Evolutionary conservation across 2,888 invertebrate species (phyloP), one percentile per base, ranked within the genome.

Genomic region (Candidula unifasciata): DNA sequence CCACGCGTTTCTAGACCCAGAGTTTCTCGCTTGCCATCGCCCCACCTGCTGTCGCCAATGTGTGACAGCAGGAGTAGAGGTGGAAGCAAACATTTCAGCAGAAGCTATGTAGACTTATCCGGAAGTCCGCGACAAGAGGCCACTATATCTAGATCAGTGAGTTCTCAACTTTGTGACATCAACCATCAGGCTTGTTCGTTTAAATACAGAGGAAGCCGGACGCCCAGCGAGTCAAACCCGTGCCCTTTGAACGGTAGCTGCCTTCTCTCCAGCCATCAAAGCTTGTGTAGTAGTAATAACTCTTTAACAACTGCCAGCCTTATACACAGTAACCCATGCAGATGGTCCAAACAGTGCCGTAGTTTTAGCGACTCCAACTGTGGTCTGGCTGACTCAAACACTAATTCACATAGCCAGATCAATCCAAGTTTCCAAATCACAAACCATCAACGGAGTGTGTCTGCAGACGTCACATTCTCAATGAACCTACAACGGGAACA

Each of bases 401-500:
- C 6, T 44, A 2, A 30, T 16, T 35, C 71, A 1, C 37, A 64
- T 24, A 30, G 33, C 8, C 52, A 54, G 16, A 6, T 64, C 1
- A 71, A 35, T 30, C 44, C 81, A 18, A 13, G 5, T 10, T 37
- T 37, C 24, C 44, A n/a, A 10, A 30, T 54, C 1, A 3, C 5
- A 30, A n/a, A 68, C 2, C 66, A 66, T n/a, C 44, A 80, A 37
- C n/a, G 68, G 76, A 84, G 80, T 35, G 2, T 80, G 8, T 80
- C 84, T 18, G 66, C 84, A n/a, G 84, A 80, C 24, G 57, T 66
- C 44, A 5, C 66, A 8, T 83, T 68, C 30, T 71, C 69, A 18
- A 6, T 76, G n/a, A 77, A 68, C 68, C 27, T 68, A 1, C 52
- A 76, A 27, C 18, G 66, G 16, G 77, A 77, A 3, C 66, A 37